Percentiles rank a stretch among this genome's conserved stretches.
Conservation (phyloP, 2,888 invertebrate genomes). For the Hyppa rectilinea region DNA sequence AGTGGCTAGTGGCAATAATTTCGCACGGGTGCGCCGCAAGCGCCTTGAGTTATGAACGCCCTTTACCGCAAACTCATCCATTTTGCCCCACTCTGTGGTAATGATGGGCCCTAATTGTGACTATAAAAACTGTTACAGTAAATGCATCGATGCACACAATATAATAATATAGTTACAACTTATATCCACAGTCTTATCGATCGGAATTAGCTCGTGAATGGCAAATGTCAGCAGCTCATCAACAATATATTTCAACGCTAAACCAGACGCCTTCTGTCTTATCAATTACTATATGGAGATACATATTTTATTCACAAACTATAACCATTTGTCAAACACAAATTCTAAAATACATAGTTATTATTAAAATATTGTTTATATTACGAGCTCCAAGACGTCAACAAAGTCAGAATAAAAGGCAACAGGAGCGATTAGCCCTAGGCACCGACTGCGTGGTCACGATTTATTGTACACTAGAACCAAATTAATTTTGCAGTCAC, state of each 20-base stretch:
- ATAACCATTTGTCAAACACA: slow-evolving; percentile 41
- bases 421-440: slow-evolving; percentile 87
- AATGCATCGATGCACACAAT: slow-evolving; percentile 60
- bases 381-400: slow-evolving; percentile 64
- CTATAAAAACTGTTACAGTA: slow-evolving; percentile 63
- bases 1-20: slow-evolving; percentile 56
- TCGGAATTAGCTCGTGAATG: slow-evolving; percentile 44
- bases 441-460: slow-evolving; percentile 85
- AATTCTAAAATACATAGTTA: slow-evolving; percentile 36
- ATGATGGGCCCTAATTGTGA: slow-evolving; percentile 61
- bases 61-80: slow-evolving; percentile 65
- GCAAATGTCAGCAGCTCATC: slow-evolving; percentile 40
- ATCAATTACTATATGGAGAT: slow-evolving; percentile 30
- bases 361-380: slow-evolving; percentile 54
- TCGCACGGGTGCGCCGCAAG: slow-evolving; percentile 61
- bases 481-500: slow-evolving; percentile 74
- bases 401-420: slow-evolving; percentile 79
- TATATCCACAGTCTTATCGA: slow-evolving; percentile 43
- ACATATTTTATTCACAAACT: slow-evolving; percentile 33
- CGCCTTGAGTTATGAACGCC: slow-evolving; percentile 66
- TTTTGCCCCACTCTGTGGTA: slow-evolving; percentile 61
- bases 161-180: slow-evolving; percentile 43
- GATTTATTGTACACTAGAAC: slow-evolving; percentile 82
- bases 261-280: slow-evolving; percentile 30
- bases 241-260: slow-evolving; percentile 35